Conservation (phyloP, 2,113 vertebrate species). For the Passer montanus region DNA sequence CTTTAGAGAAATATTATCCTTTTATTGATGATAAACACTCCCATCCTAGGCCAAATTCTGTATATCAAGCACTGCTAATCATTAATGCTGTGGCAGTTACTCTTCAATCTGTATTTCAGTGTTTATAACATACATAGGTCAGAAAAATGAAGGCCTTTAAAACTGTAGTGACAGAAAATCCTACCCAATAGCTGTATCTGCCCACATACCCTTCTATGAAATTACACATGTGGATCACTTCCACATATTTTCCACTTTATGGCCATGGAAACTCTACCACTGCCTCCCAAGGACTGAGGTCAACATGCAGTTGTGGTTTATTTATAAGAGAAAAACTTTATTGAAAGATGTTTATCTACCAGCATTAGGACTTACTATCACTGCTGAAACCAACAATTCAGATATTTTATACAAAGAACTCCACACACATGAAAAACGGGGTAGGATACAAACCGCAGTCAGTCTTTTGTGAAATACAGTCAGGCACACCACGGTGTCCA, state of each 20-base stretch:
- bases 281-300: background rate
- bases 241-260: background rate
- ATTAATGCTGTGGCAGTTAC: background rate
- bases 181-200: background rate
- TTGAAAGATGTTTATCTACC: background rate
- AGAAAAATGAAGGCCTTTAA: background rate
- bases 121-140: background rate
- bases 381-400: background rate
- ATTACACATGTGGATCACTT: accelerated
- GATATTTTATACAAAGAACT: background rate
- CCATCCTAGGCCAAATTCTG: background rate
- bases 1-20: background rate
- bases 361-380: background rate
- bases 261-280: background rate
- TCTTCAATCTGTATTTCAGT: background rate
- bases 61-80: background rate
- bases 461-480: background rate
- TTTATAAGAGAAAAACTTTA: background rate
- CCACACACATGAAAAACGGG: background rate
- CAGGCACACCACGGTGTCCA: accelerated
- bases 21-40: background rate
- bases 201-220: background rate
- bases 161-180: background rate
- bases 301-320: background rate
- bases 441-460: background rate